Evolutionary conservation across 2,113 vertebrate genomes (phyloP).

Genomic region (Oncorhynchus nerka): DNA sequence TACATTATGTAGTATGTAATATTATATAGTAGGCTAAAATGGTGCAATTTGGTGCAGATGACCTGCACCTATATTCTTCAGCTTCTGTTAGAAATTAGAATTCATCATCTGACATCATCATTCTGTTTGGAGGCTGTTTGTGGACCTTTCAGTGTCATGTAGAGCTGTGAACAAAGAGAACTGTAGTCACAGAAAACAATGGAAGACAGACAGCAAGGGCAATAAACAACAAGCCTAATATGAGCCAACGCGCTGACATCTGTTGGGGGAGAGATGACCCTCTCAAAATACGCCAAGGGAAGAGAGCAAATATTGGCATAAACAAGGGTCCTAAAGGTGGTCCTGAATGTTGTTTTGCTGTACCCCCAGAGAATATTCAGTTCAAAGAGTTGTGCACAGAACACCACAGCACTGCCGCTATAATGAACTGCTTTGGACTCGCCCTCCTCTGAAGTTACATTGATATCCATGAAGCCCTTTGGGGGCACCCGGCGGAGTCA

Average conservation of each 20-base stretch:
- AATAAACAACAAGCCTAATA: conserved; percentile 39
- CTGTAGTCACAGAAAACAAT: conserved; percentile 55
- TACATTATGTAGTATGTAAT: no score
- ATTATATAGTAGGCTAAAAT: no score
- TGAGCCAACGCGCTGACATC: conserved; percentile 6
- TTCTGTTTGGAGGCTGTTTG: no score
- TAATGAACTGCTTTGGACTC: conserved; percentile 18
- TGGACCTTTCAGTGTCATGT: conserved; percentile 29
- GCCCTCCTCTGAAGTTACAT: conserved; percentile 51
- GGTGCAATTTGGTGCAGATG: no score
- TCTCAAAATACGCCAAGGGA: neutral
- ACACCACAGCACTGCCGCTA: conserved; percentile 9
- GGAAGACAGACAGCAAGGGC: conserved; percentile 38
- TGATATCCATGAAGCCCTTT: conserved; percentile 60
- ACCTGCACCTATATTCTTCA: no score
- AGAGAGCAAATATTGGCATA: neutral
- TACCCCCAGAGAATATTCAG: conserved; percentile 1
- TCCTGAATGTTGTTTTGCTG: conserved; percentile 17
- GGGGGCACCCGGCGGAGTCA: conserved; percentile 23
- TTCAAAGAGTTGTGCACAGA: conserved; percentile 9
- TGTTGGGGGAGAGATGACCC: neutral
- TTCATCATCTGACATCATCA: conserved; percentile 7
- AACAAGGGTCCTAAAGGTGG: neutral
- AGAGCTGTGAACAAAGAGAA: conserved; percentile 51
- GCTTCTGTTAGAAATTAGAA: neutral